Base-by-base conservation (phyloP, 1,140 invertebrate genomes). In the Mycetomoellerius zeteki region DNA sequence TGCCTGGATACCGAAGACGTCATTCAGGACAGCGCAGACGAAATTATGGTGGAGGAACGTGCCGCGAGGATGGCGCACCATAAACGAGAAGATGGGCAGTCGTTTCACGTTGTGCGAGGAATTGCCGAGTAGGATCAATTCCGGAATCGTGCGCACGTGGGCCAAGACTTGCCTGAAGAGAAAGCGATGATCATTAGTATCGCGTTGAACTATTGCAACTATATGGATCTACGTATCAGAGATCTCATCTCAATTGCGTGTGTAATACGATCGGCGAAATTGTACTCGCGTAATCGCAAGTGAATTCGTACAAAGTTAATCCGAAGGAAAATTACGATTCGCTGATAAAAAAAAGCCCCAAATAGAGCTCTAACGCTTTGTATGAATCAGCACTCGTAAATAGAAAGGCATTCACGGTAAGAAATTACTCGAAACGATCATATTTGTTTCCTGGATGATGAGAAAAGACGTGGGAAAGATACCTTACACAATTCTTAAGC, bases 41-140 rank as follows among this genome's bases (percentile, higher is more conserved):
- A 98, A 99, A 94, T 99, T 99, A 92, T 99, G 98, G 94, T 99
- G 98, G 0, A 99, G 96, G 92, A 98, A 98, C 2, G 97, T 97
- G 6, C 97, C 98, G 7, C 96, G 95, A 0, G 97, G 96, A 94
- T 99, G 98, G 77, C 97, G 96, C 52, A 99, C 97, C 94, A 99
- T 96, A 90, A 99, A 97, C 14, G 98, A 99, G 93, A 99, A 98
- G 47, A 98, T 97, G 2, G 98, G 97, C 10, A 99, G 95, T 52
- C 98, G 95, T 89, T 97, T 96, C 1, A 96, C 95, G 19, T 96
- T 96, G 7, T 96, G 94, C 37, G 96, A 96, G 54, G 96, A 95
- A 91, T 96, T 97, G n/a, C 98, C 98, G 1, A 99, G 95, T 16
- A 98, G 93, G 58, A 98, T 97, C 69, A 99, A 95, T 94, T 98